Conservation (phyloP, 1,140 invertebrate genomes). For the Polypedilum pembai region DNA sequence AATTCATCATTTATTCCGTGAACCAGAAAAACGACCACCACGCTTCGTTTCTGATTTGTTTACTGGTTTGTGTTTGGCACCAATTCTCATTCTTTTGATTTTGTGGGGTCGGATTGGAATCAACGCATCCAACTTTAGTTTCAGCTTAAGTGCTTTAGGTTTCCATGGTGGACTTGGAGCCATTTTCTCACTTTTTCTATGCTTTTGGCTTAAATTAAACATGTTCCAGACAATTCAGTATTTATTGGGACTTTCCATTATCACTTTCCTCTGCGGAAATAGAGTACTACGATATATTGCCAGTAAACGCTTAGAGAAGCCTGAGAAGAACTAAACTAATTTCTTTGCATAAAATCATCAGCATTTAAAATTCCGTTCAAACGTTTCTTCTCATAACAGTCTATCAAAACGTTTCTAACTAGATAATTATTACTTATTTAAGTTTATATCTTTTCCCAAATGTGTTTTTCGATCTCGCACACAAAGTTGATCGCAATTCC, state of each 20-base stretch:
- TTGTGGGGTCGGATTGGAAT: slow-evolving; percentile 84
- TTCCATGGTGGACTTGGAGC: slow-evolving; percentile 82
- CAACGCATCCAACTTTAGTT: slow-evolving; percentile 79
- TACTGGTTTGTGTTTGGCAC: slow-evolving; percentile 72
- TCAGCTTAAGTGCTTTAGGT: slow-evolving; percentile 67
- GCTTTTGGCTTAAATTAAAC: slow-evolving; percentile 86
- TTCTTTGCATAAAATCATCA: neutral
- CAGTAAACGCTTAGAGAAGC: slow-evolving; percentile 37
- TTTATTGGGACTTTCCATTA: slow-evolving; percentile 67
- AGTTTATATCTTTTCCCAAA: neutral
- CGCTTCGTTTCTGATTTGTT: slow-evolving; percentile 83
- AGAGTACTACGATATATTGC: slow-evolving; percentile 71
- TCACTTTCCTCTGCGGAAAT: slow-evolving; percentile 91
- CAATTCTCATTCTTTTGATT: slow-evolving; percentile 73
- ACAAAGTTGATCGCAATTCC: neutral
- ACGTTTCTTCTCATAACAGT: neutral
- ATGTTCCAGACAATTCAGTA: slow-evolving; percentile 96
- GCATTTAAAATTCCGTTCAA: neutral
- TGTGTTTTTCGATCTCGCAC: slow-evolving; percentile 5
- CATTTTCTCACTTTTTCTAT: slow-evolving; percentile 78
- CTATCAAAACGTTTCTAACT: neutral
- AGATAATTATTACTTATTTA: slow-evolving; percentile 7
- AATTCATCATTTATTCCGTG: slow-evolving; percentile 87
- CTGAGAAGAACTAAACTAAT: slow-evolving; percentile 4
- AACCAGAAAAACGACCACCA: slow-evolving; percentile 84